A percentile compares a stretch with the other conserved stretches of the same genome.
phyloP scores from a whole-genome alignment of 2,888 invertebrate genomes.

The Stramonita haemastoma region DNA sequence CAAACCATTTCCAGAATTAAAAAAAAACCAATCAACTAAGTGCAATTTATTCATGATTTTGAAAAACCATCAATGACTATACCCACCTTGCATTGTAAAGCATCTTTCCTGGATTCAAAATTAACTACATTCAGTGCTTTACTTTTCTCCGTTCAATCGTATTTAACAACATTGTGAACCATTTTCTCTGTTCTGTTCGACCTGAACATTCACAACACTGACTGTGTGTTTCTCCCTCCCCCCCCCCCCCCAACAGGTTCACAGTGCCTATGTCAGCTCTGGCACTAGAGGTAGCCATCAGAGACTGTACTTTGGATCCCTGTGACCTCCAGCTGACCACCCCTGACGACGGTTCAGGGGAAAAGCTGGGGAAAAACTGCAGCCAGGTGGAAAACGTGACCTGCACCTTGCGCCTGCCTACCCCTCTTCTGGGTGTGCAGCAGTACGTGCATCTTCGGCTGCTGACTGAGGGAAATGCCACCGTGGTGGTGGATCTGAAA shows the following conservation, averaged over 20 bases:
- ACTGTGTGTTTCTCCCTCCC: not conserved
- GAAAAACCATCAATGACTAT: too few species aligned
- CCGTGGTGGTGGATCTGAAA: not conserved
- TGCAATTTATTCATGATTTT: too few species aligned
- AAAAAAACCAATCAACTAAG: too few species aligned
- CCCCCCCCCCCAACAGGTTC: not conserved
- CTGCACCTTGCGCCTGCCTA: conserved; percentile 35
- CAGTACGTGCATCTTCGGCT: conserved; percentile 19
- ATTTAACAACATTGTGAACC: not conserved
- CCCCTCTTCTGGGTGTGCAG: conserved; percentile 22
- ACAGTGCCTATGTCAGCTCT: not conserved
- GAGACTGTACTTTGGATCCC: conserved; percentile 36
- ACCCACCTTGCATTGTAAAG: too few species aligned
- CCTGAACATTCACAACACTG: too few species aligned
- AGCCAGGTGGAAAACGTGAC: not conserved
- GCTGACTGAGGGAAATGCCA: not conserved
- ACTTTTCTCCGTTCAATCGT: too few species aligned
- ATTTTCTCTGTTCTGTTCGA: too few species aligned
- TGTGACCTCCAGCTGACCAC: conserved; percentile 39
- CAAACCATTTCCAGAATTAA: too few species aligned
- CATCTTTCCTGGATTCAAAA: too few species aligned
- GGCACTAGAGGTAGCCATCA: not conserved
- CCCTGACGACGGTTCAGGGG: not conserved
- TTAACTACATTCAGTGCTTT: too few species aligned
- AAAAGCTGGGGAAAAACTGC: not conserved